Percentiles rank a stretch among this genome's conserved stretches.
These are phyloP conservation scores for Helostoma temminkii DNA, from an alignment of 2,797 vertebrate species.

Conservation along the genomic window DNA sequence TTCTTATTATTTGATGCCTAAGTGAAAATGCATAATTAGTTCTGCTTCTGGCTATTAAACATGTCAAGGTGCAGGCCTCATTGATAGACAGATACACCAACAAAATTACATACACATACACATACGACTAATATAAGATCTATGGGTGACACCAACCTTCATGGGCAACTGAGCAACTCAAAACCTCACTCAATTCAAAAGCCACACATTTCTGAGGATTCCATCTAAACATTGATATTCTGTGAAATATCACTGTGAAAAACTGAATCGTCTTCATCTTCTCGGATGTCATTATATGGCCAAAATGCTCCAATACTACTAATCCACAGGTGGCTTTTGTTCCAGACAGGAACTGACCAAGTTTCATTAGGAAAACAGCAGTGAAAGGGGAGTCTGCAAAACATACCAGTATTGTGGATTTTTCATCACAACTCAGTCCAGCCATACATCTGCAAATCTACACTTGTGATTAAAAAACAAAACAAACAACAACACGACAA, in stretches of 20 bases:
- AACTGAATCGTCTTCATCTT: constrained; percentile 6
- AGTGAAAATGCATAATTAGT: constrained; percentile 60
- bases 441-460: constrained; percentile 66
- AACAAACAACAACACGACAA: constrained; percentile 58
- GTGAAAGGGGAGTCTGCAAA: constrained; percentile 27
- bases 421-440: constrained; percentile 57
- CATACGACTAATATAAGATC: constrained; percentile 10
- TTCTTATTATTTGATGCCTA: constrained; percentile 61
- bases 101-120: constrained; percentile 24
- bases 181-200: constrained; percentile 1
- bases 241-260: constrained; percentile 6
- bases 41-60: constrained; percentile 62
- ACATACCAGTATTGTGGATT: constrained; percentile 47
- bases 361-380: constrained; percentile 40
- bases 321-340: constrained; percentile 14
- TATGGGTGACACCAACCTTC: constrained; percentile 13
- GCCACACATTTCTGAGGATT: constrained; percentile 20
- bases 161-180: constrained; percentile 9
- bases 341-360: constrained; percentile 29
- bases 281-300: constrained; percentile 4
- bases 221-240: constrained; percentile 10
- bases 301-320: constrained; percentile 31
- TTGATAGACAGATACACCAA: constrained; percentile 54
- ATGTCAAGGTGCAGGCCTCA: constrained; percentile 53
- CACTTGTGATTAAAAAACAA: constrained; percentile 67